phyloP scores from a whole-genome alignment of 2,888 invertebrate species.

The Blastobasis adustella region DNA sequence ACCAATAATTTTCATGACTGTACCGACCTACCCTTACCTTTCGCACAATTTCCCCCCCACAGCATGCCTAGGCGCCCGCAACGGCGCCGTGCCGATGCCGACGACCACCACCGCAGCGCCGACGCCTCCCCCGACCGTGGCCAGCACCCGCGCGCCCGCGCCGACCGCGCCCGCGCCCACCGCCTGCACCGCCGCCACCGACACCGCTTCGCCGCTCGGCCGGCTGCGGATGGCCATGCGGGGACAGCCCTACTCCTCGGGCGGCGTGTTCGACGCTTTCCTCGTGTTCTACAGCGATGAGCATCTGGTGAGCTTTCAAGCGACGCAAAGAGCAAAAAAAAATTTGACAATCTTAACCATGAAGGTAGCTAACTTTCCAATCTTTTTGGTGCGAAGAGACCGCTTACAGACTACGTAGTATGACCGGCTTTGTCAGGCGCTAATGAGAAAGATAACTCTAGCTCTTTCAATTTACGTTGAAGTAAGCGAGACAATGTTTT shows the following conservation, averaged over 20 bases:
- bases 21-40: too few relatives aligned
- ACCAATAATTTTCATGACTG: too few relatives aligned
- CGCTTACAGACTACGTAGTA: too few relatives aligned
- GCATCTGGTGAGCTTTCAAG: conserved; percentile 79
- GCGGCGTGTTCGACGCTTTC: conserved; percentile 78
- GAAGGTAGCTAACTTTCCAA: too few relatives aligned
- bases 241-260: conserved; percentile 46
- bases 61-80: conserved; percentile 41
- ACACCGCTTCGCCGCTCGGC: conserved; percentile 38
- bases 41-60: conserved; percentile 11
- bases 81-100: conserved; percentile 21
- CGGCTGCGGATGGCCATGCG: conserved; percentile 70
- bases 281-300: conserved; percentile 87
- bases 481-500: too few relatives aligned
- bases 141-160: conserved; percentile 36
- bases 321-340: too few relatives aligned
- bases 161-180: conserved; percentile 26
- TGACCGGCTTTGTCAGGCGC: too few relatives aligned
- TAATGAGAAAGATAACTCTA: too few relatives aligned
- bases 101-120: conserved; percentile 18
- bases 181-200: conserved; percentile 40
- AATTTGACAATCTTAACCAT: too few relatives aligned
- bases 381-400: too few relatives aligned
- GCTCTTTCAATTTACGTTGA: too few relatives aligned
- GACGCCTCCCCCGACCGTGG: conserved; percentile 20